Conservation (phyloP, 92 coral and sea anemone species). For the Bergia sp. region DNA sequence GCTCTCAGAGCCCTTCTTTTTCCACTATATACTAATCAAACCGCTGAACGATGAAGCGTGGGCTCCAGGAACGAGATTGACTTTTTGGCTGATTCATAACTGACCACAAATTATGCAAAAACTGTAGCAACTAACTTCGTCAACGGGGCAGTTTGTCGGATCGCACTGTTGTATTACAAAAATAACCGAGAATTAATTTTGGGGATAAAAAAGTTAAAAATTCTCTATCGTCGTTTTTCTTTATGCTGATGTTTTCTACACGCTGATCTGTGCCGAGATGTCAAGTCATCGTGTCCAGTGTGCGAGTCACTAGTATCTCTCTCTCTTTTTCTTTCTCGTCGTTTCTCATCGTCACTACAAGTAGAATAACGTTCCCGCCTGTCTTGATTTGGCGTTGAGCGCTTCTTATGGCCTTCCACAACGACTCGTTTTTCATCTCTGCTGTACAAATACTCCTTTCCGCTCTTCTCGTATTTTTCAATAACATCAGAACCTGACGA, state of each 20-base stretch:
- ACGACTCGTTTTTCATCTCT: conserved; percentile 1
- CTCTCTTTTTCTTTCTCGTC: background rate
- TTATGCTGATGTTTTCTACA: conserved; percentile 6
- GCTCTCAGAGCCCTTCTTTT: too few relatives aligned
- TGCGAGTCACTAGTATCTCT: background rate
- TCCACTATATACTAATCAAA: too few relatives aligned
- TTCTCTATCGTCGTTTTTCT: background rate
- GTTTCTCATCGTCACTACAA: background rate
- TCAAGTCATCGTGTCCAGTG: background rate
- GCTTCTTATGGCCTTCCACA: background rate
- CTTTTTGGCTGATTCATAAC: too few relatives aligned
- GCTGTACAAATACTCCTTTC: background rate
- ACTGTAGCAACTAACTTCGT: too few relatives aligned
- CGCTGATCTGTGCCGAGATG: background rate
- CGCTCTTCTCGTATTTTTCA: background rate
- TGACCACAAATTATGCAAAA: too few relatives aligned
- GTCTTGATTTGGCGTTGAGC: background rate
- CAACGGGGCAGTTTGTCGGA: too few relatives aligned
- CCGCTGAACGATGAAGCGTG: too few relatives aligned
- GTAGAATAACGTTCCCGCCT: background rate
- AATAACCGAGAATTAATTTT: too few relatives aligned
- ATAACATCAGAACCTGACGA: background rate
- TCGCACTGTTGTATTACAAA: too few relatives aligned
- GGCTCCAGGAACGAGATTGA: too few relatives aligned
- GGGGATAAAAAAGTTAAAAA: background rate